Conservation (phyloP, 2,888 invertebrate species). For the Hydrotaea diabolus region DNA sequence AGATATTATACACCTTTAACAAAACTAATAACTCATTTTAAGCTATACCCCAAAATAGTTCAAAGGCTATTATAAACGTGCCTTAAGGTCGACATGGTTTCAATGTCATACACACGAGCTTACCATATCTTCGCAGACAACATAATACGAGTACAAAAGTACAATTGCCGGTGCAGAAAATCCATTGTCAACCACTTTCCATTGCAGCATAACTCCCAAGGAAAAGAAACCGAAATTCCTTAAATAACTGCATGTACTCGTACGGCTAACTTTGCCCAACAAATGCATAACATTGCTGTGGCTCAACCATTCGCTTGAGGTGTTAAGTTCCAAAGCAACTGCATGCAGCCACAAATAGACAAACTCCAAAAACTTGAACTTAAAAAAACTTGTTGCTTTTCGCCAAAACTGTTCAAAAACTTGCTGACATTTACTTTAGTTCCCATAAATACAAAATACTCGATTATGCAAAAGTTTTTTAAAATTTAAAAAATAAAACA, state of each 20-base stretch:
- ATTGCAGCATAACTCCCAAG: too few species aligned
- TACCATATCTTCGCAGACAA: too few species aligned
- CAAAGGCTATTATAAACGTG: not conserved
- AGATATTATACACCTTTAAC: too few species aligned
- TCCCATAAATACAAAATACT: not conserved
- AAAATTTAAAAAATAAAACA: not conserved
- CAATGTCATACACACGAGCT: too few species aligned
- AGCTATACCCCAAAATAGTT: not conserved
- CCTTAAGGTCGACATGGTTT: not conserved
- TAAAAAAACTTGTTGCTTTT: constrained; percentile 26
- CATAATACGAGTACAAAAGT: too few species aligned
- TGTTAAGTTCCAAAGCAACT: constrained; percentile 1
- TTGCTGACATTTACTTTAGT: not conserved
- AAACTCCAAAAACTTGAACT: not conserved
- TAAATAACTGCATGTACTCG: too few species aligned
- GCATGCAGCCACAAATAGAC: too few species aligned
- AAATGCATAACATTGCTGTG: not conserved
- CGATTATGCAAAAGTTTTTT: not conserved
- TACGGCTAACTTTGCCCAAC: too few species aligned
- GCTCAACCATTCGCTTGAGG: not conserved
- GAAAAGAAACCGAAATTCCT: too few species aligned
- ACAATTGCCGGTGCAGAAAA: too few species aligned
- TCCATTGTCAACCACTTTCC: too few species aligned
- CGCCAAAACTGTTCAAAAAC: not conserved
- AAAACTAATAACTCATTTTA: too few species aligned